Evolutionary conservation across 2,888 invertebrate genomes (phyloP), one percentile per base, ranked within the genome.

Genomic region (Philaethria dido): DNA sequence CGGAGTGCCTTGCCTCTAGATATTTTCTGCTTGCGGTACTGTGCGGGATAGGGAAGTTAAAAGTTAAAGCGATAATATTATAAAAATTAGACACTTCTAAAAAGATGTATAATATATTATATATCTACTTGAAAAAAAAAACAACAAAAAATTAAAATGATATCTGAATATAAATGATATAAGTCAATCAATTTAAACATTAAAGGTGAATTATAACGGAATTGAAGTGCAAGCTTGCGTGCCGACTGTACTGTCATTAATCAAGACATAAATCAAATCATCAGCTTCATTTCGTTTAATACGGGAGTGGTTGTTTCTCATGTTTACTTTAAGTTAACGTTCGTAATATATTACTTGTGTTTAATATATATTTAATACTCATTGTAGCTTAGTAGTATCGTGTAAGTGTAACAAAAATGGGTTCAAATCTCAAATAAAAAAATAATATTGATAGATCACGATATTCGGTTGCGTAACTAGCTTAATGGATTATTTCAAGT

Each of bases 231-330:
- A 6, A 33, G 52, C 16, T 57, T 57, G 20, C 42, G 22, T 57
- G 25, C 57, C 2, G 11, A 25, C 57, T 16, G 39, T 57, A 57
- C 57, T n/a, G 22, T 57, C 57, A 57, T 57, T 42, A 57, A 57
- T 42, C 11, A 57, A 57, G n/a, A 33, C 42, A 42, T 57, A 57
- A 57, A 57, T 57, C 42, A 57, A 57, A 57, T 57, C 42, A 42
- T 57, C 57, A 57, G 42, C 22, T 57, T 25, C 57, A 9, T 42
- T 57, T 22, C n/a, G 22, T 57, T 57, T 57, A 57, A 57, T 57
- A 16, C 22, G 22, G 42, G n/a, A 42, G 42, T 22, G n/a, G 22
- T 57, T 42, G 16, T 25, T 57, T 57, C 11, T 42, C 22, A 25
- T n/a, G 57, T 57, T 57, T 42, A 16, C 42, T 22, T 57, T 22